Evolutionary conservation across 1,140 invertebrate genomes (phyloP), one percentile per base, ranked within the genome.

Genomic region (Saccostrea glomerata): DNA sequence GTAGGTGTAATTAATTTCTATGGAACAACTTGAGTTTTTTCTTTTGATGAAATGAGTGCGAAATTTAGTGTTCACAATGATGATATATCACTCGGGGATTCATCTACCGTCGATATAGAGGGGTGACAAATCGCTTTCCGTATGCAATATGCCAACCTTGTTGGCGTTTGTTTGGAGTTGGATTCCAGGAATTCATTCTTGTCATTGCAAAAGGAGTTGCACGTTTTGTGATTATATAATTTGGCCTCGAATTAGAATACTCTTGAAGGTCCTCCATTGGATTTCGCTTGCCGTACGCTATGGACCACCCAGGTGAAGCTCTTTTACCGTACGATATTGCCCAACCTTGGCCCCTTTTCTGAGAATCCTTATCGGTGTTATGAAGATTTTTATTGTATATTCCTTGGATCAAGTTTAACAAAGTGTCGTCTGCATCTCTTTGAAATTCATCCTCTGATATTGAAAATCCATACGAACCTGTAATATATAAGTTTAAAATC

Each of bases 71-170:
- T 77, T 77, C 70, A 77, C 23, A 17, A 30, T 77, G 23, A 73
- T 73, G 23, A 25, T 30, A 15, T 77, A 77, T 36, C 70, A 77
- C 70, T 77, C 30, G 58, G 30, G 23, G 15, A 77, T 30, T 25
- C 23, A 30, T 25, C 30, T 77, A 77, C 23, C 60, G 60, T 36
- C 70, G 23, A 36, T 77, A 77, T 0, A 77, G 70, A 30, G 70
- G 70, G 15, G 70, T 77, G 25, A 36, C 70, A 36, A 77, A 55
- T 84, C 82, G 36, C 40, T 84, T 84, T 84, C 82, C 82, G 47
- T 84, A 84, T 55, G 82, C 82, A 55, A 84, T 84, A 56, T 84
- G 82, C 82, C 82, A 84, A 47, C 82, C 82, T 84, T 84, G 82
- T 23, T 84, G 82, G 11, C 82, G 82, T 36, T 84, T 84, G 40